Evolutionary conservation across 2,113 vertebrate genomes (phyloP), one percentile per base, ranked within the genome.

Genomic region (Lasiurus cinereus): DNA sequence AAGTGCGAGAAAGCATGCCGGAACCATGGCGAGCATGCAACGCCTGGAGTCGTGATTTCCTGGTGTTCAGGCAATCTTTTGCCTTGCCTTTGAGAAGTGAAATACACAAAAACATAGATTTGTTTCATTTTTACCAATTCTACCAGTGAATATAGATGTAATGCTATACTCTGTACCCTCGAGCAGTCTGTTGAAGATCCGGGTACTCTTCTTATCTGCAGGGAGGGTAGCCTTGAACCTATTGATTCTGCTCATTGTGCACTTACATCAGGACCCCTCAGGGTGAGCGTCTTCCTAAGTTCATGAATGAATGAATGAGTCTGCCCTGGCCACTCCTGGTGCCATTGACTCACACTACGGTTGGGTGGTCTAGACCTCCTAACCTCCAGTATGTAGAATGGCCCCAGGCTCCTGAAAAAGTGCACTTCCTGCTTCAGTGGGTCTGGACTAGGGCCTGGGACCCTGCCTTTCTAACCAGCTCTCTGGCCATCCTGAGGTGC

Each of bases 21-120:
- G 13, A 46, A 12, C 0, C 2, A 3, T 10, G 0, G 4, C 16
- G 14, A 10, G 15, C 2, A 8, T 3, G 3, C 29, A 6, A 6
- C 22, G 8, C 1, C 11, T 14, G 12, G 1, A 9, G 24, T 8
- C 15, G 2, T 14, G 27, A 22, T 29, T 79, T 64, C 13, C n/a
- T 36, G 46, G 36, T 21, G 66, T 27, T 39, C 13, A n/a, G 52
- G 16, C 2, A 4, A 15, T 8, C 7, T 24, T 72, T 59, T 59
- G 11, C 24, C 4, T 52, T 11, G 22, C 27, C 11, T 24, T 21
- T 24, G 18, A 70, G 7, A 78, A 70, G 64, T 29, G 48, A 86
- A 11, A 69, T 52, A 8, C 31, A 48, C 6, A 52, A 21, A 59
- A 46, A 77, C 15, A 59, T 4, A 56, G 21, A 31, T 6, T 16